phyloP scores from a whole-genome alignment of 2,113 vertebrate species.

The Corythoichthys haematopterus region DNA sequence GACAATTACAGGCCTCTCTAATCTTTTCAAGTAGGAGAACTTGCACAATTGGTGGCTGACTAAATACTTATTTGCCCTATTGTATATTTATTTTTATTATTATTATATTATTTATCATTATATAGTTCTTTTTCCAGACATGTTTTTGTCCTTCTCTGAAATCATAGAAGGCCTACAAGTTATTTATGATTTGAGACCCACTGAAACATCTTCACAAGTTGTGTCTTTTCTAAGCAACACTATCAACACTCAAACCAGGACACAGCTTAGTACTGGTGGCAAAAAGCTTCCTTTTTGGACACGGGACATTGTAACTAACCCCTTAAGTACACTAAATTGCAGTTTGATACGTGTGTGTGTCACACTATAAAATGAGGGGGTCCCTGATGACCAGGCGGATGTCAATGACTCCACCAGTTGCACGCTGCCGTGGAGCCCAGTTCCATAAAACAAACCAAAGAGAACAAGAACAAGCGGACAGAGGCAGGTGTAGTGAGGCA shows the following conservation, averaged over 20 bases:
- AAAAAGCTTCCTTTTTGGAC: constrained; percentile 44
- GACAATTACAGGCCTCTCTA: too few relatives aligned
- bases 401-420: constrained; percentile 54
- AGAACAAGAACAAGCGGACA: constrained; percentile 32
- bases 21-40: too few relatives aligned
- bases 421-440: constrained; percentile 43
- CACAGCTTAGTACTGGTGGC: constrained; percentile 33
- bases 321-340: constrained; percentile 59
- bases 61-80: too few relatives aligned
- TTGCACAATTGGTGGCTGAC: too few relatives aligned
- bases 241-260: constrained; percentile 6
- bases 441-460: constrained; percentile 62
- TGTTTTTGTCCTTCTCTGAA: too few relatives aligned
- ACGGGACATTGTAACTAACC: constrained; percentile 49
- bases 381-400: constrained; percentile 61
- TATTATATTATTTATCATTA: too few relatives aligned
- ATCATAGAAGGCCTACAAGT: too few relatives aligned
- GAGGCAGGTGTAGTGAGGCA: constrained; percentile 56
- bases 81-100: too few relatives aligned
- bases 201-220: background rate
- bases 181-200: too few relatives aligned
- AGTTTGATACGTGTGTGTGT: constrained; percentile 64
- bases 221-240: constrained; percentile 14
- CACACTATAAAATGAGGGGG: constrained; percentile 61
- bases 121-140: too few relatives aligned